Percentiles rank a stretch among this genome's conserved stretches.
Evolutionary conservation across 1,140 invertebrate species (phyloP).

Genomic region (Camponotus floridanus): DNA sequence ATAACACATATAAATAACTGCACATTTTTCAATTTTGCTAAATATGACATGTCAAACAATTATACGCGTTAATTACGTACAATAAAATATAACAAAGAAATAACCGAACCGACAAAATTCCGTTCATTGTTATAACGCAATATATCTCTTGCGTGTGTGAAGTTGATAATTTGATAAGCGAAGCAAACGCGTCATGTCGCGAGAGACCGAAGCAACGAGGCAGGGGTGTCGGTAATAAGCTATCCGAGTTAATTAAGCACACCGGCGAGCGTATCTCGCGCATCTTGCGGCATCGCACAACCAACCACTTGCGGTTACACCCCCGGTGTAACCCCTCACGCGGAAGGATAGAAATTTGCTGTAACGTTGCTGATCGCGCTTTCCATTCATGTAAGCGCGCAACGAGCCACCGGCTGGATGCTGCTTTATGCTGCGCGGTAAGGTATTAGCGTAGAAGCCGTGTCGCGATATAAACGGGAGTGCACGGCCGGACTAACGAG

Average conservation of each 20-base stretch:
- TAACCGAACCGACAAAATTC: constrained; percentile 28
- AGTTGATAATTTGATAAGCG: constrained; percentile 62
- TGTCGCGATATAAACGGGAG: constrained; percentile 38
- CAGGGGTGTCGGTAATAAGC: constrained; percentile 54
- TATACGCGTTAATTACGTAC: neutral
- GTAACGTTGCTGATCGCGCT: constrained; percentile 47
- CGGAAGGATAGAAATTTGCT: constrained; percentile 56
- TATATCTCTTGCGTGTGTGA: constrained; percentile 11
- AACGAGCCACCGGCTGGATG: constrained; percentile 15
- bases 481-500: constrained; percentile 48
- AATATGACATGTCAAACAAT: neutral
- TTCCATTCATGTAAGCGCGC: constrained; percentile 25
- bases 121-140: neutral
- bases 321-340: constrained; percentile 5
- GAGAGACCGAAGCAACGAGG: constrained; percentile 40
- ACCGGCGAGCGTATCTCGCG: constrained; percentile 46
- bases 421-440: constrained; percentile 6
- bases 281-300: constrained; percentile 56
- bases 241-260: constrained; percentile 63
- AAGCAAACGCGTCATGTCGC: constrained; percentile 36
- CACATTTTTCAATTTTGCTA: no score
- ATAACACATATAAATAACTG: no score
- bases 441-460: constrained; percentile 22
- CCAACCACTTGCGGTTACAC: constrained; percentile 45
- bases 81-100: neutral